Conservation (phyloP, 2,888 invertebrate genomes). For the Copidosoma aretas region DNA sequence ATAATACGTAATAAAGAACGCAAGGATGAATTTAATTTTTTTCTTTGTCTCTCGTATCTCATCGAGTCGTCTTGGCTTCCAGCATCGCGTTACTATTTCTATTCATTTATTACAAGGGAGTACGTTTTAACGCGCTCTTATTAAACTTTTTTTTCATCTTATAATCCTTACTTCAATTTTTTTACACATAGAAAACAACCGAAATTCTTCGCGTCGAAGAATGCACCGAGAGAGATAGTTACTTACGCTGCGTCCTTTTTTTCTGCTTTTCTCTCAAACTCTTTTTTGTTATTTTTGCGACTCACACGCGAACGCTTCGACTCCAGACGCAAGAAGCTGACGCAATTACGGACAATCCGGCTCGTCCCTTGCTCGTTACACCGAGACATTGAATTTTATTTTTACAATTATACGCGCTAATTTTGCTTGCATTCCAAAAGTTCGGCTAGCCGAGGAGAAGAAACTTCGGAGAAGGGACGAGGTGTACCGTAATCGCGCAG, state of each 20-base stretch:
- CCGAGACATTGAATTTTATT: conserved; percentile 15
- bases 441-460: neutral
- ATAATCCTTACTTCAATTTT: conserved; percentile 10
- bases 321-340: conserved; percentile 30
- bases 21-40: conserved; percentile 30
- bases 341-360: conserved; percentile 21
- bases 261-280: conserved; percentile 38
- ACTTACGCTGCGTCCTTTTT: conserved; percentile 46
- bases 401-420: conserved; percentile 5
- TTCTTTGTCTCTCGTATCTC: conserved; percentile 14
- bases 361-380: conserved; percentile 18
- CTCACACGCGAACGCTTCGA: conserved; percentile 10
- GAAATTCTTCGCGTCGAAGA: conserved; percentile 39
- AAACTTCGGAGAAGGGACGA: conserved; percentile 8
- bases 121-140: conserved; percentile 25
- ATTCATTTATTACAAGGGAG: conserved; percentile 33
- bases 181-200: conserved; percentile 38
- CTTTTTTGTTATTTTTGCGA: conserved; percentile 18
- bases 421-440: conserved; percentile 32
- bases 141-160: conserved; percentile 19
- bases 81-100: conserved; percentile 23
- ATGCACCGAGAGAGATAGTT: conserved; percentile 46
- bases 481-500: conserved; percentile 24
- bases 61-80: conserved; percentile 38
- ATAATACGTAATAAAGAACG: conserved; percentile 34